phyloP scores from a whole-genome alignment of 2,797 vertebrate genomes.

The Hoplostethus mediterraneus region DNA sequence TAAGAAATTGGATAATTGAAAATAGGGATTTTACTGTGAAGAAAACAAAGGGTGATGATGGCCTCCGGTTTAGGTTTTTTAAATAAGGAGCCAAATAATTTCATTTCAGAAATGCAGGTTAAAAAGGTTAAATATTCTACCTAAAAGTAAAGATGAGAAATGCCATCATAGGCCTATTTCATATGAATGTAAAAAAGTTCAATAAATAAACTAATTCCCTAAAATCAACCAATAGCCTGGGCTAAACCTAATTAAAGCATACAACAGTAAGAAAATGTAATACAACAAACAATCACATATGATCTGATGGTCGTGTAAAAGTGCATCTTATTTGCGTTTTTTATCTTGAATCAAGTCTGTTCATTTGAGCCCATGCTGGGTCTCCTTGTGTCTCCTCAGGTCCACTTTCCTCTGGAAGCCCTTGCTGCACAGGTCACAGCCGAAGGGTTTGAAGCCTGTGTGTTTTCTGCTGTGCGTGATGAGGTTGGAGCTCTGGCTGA shows the following conservation, averaged over 20 bases:
- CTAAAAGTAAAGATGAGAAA: no score
- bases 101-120: no score
- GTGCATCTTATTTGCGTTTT: not conserved
- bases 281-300: slow-evolving; percentile 24
- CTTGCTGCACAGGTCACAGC: slow-evolving; percentile 96
- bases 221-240: slow-evolving; percentile 40
- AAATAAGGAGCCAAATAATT: no score
- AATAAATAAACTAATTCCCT: slow-evolving; percentile 64
- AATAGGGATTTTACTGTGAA: not conserved
- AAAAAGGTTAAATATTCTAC: no score
- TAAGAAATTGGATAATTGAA: slow-evolving; percentile 17
- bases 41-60: not conserved
- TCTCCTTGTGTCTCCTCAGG: slow-evolving; percentile 96
- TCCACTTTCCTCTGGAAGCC: slow-evolving; percentile 99
- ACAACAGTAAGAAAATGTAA: slow-evolving; percentile 14
- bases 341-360: not conserved
- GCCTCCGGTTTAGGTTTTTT: no score
- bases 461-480: slow-evolving; percentile 99
- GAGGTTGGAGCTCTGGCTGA: slow-evolving; percentile 99
- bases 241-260: slow-evolving; percentile 34
- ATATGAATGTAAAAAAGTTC: slow-evolving; percentile 28
- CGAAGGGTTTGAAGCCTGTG: slow-evolving; percentile 98
- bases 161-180: no score
- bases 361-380: slow-evolving; percentile 94
- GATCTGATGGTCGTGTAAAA: slow-evolving; percentile 8